Evolutionary conservation across 1,140 invertebrate species (phyloP).

Genomic region (Trypoxylus dichotomus): DNA sequence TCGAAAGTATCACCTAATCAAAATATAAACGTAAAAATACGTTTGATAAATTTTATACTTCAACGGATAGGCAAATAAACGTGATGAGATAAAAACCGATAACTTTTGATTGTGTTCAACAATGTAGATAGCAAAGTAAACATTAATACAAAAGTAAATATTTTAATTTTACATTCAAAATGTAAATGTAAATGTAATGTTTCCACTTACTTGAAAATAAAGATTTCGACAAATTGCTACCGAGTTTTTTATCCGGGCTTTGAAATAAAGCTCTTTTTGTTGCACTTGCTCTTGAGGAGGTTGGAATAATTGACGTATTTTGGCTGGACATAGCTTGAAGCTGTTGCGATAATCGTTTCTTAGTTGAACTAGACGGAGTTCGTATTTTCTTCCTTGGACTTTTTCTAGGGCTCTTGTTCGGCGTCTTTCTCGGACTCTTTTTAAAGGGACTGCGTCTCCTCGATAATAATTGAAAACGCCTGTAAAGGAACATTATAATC

Average conservation of each 20-base stretch:
- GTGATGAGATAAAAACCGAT: too few species aligned
- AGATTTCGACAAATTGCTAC: slow-evolving; percentile 33
- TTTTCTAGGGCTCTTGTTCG: slow-evolving; percentile 48
- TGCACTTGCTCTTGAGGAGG: slow-evolving; percentile 54
- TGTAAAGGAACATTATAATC: slow-evolving; percentile 33
- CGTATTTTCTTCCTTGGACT: slow-evolving; percentile 45
- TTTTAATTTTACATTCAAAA: neutral
- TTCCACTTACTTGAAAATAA: slow-evolving; percentile 45
- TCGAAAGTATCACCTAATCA: too few species aligned
- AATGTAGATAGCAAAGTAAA: too few species aligned
- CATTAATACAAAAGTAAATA: too few species aligned
- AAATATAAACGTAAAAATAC: too few species aligned
- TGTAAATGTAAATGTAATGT: neutral
- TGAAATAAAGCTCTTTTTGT: slow-evolving; percentile 66
- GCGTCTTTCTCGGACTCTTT: slow-evolving; percentile 54
- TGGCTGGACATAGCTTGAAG: slow-evolving; percentile 44
- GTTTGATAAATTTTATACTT: too few species aligned
- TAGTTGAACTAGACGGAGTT: slow-evolving; percentile 56
- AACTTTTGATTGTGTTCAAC: too few species aligned
- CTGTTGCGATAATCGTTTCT: slow-evolving; percentile 56
- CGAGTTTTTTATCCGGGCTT: slow-evolving; percentile 57
- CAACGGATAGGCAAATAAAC: too few species aligned
- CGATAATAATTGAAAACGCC: slow-evolving; percentile 46
- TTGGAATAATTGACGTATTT: neutral
- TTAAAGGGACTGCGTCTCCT: slow-evolving; percentile 56